Evolutionary conservation across 2,797 vertebrate genomes (phyloP).

Genomic region (Semotilus atromaculatus): DNA sequence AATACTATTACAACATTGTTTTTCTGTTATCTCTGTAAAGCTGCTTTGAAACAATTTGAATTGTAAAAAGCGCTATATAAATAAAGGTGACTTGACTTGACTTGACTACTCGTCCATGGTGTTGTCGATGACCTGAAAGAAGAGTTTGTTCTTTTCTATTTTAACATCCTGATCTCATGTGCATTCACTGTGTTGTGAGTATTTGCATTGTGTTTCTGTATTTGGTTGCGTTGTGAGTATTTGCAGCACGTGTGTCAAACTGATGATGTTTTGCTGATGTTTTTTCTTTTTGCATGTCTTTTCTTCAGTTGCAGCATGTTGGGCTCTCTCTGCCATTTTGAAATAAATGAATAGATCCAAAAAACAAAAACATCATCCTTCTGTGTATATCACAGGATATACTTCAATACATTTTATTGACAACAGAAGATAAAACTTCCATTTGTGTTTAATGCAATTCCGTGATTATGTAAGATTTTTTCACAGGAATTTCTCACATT

Average conservation of each 20-base stretch:
- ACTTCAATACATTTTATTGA: neutral
- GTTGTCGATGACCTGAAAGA: neutral
- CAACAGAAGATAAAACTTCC: neutral
- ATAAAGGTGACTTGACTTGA: no score
- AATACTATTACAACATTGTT: no score
- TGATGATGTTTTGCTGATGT: no score
- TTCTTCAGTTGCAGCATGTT: no score
- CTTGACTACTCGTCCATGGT: neutral
- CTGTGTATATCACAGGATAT: neutral
- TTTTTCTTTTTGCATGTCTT: no score
- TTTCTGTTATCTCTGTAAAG: no score
- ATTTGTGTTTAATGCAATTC: neutral
- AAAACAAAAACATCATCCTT: neutral
- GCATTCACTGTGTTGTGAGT: no score
- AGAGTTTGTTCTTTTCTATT: neutral
- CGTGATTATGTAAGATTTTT: neutral
- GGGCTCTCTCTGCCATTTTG: neutral
- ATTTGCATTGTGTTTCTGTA: no score
- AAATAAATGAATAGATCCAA: neutral
- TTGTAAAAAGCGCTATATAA: no score
- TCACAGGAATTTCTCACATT: neutral
- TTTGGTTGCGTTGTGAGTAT: no score
- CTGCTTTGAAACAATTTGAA: no score
- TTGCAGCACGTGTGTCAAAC: no score
- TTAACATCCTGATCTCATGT: neutral